These are phyloP conservation scores for Rattus norvegicus DNA, from an alignment of 2,113 vertebrate genomes.

Conservation along the genomic window GRCr8 NC_086023.1:86438001-86438500, in stretches of 20 bases:
- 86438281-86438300: constrained; percentile 73
- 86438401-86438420: not conserved
- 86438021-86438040: not conserved
- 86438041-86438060: not conserved
- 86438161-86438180: constrained; percentile 68
- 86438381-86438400: not conserved
- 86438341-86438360: not conserved
- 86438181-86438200: constrained; percentile 69
- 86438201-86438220: constrained; percentile 69
- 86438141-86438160: constrained; percentile 53
- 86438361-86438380: not conserved
- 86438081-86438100: constrained; percentile 14
- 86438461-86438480: not conserved
- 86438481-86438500: not conserved
- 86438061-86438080: not conserved
- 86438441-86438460: not conserved
- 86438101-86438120: constrained; percentile 4
- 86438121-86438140: constrained; percentile 7
- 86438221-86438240: constrained; percentile 61
- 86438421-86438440: not conserved
- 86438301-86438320: constrained; percentile 26
- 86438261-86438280: constrained; percentile 68
- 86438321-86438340: constrained; percentile 52
- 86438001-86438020: not conserved
- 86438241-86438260: constrained; percentile 60